phyloP scores from a whole-genome alignment of 2,888 invertebrate species.

The Zeuzera pyrina region DNA sequence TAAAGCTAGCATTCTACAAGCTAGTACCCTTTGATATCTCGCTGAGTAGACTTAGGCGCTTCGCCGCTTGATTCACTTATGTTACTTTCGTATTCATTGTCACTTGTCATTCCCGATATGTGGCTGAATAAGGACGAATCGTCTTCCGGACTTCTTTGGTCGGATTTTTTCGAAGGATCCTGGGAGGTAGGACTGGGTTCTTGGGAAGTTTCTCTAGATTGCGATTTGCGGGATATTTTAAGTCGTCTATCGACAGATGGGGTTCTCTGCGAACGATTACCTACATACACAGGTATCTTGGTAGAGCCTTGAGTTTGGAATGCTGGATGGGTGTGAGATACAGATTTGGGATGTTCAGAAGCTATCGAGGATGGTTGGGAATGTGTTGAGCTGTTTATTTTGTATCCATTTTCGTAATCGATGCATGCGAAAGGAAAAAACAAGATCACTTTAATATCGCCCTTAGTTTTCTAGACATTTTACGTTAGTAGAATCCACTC shows the following conservation, averaged over 20 bases:
- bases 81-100: slow-evolving; percentile 71
- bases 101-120: slow-evolving; percentile 73
- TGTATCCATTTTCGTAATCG: slow-evolving; percentile 48
- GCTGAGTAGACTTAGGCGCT: slow-evolving; percentile 60
- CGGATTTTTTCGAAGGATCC: slow-evolving; percentile 60
- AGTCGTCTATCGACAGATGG: slow-evolving; percentile 57
- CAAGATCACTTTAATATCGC: slow-evolving; percentile 19
- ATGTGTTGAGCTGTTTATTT: slow-evolving; percentile 62
- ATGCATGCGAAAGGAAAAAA: slow-evolving; percentile 63
- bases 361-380: slow-evolving; percentile 70
- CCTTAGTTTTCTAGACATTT: no score
- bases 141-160: slow-evolving; percentile 70
- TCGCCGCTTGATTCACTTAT: slow-evolving; percentile 68
- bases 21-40: slow-evolving; percentile 66
- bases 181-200: slow-evolving; percentile 65
- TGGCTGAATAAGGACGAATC: slow-evolving; percentile 71
- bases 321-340: slow-evolving; percentile 68
- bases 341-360: slow-evolving; percentile 61
- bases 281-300: slow-evolving; percentile 82
- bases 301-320: slow-evolving; percentile 77
- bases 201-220: slow-evolving; percentile 54
- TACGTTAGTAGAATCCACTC: no score
- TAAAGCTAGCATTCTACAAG: slow-evolving; percentile 63
- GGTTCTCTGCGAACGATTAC: slow-evolving; percentile 72
- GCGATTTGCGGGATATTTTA: slow-evolving; percentile 42